Evolutionary conservation across 2,113 vertebrate species (phyloP).

Genomic region (Phalacrocorax carbo): DNA sequence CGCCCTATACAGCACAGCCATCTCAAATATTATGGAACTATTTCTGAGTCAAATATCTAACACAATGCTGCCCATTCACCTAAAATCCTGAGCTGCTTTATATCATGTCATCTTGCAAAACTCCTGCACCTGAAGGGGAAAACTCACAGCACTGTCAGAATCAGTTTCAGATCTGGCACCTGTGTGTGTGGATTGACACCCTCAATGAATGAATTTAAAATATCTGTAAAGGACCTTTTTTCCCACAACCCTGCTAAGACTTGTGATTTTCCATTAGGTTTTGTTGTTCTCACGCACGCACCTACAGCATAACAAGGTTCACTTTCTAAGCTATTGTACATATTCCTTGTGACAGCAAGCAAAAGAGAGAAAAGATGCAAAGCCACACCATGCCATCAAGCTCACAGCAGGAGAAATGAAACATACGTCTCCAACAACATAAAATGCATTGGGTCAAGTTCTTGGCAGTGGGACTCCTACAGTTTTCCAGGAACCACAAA

Average conservation of each 20-base stretch:
- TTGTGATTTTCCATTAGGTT: not conserved
- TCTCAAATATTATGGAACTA: not conserved
- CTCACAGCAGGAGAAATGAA: not conserved
- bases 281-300: not conserved
- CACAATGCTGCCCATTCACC: not conserved
- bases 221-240: not conserved
- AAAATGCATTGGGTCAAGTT: not conserved
- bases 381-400: not conserved
- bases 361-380: not conserved
- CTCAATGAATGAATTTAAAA: not conserved
- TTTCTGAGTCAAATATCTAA: not conserved
- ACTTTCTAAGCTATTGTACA: not conserved
- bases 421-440: not conserved
- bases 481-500: slow-evolving; percentile 5
- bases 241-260: not conserved
- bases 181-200: not conserved
- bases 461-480: not conserved
- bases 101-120: not conserved
- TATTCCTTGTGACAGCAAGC: not conserved
- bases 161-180: not conserved
- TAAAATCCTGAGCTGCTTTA: not conserved
- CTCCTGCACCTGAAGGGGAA: not conserved
- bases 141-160: not conserved
- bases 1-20: not conserved
- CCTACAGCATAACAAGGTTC: not conserved